A percentile compares a stretch with the other conserved stretches of the same genome.
Evolutionary conservation across 2,888 invertebrate species (phyloP).

Genomic region (Druceiella hillmani): DNA sequence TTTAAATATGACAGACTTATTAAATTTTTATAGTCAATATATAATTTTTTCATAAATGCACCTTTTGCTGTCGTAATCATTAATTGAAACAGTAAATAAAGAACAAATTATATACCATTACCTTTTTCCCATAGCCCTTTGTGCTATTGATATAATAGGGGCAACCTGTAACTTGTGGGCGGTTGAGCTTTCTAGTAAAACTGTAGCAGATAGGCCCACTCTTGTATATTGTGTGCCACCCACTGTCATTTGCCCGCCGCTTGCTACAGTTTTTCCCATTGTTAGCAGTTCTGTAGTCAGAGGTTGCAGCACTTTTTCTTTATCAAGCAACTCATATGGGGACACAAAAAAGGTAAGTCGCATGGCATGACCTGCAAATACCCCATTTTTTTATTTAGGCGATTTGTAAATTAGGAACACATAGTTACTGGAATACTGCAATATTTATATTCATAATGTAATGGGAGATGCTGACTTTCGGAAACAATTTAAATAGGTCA

Average conservation of each 20-base stretch:
- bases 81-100: neutral
- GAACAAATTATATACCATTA: conserved; percentile 32
- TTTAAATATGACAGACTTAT: too few relatives aligned
- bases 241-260: conserved; percentile 37
- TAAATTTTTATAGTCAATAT: too few relatives aligned
- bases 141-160: conserved; percentile 63
- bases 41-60: too few relatives aligned
- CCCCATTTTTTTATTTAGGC: conserved; percentile 5
- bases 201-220: conserved; percentile 82
- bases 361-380: conserved; percentile 82
- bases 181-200: conserved; percentile 83
- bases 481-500: too few relatives aligned
- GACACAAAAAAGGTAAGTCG: conserved; percentile 91
- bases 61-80: too few relatives aligned
- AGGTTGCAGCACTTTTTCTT: conserved; percentile 63
- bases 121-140: conserved; percentile 70
- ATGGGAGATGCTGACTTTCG: too few relatives aligned
- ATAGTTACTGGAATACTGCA: too few relatives aligned
- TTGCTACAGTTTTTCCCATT: conserved; percentile 37
- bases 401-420: too few relatives aligned
- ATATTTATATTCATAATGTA: too few relatives aligned
- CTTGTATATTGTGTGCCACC: conserved; percentile 51
- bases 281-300: conserved; percentile 71
- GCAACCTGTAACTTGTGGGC: conserved; percentile 77
- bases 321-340: conserved; percentile 84